Conservation (phyloP, 2,797 vertebrate species). For the Cyclopterus lumpus region DNA sequence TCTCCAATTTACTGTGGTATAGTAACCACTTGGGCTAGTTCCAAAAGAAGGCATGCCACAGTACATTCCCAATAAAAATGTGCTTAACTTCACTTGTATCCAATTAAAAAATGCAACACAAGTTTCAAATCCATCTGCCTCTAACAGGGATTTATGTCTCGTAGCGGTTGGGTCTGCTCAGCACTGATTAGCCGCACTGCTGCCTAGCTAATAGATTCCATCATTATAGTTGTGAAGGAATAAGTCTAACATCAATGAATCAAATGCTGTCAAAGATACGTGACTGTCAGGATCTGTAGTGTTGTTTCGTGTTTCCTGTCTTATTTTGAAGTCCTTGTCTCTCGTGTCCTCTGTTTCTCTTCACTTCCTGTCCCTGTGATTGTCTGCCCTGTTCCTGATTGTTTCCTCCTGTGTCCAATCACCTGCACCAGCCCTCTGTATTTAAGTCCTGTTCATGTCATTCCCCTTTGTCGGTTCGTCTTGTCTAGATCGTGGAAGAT, state of each 20-base stretch:
- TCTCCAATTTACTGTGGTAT: constrained; percentile 59
- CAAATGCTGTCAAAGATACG: constrained; percentile 60
- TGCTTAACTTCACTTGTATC: constrained; percentile 60
- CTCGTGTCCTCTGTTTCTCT: too few relatives aligned
- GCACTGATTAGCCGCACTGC: constrained; percentile 58
- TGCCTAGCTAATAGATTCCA: constrained; percentile 70
- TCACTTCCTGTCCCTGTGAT: too few relatives aligned
- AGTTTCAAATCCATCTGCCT: constrained; percentile 60
- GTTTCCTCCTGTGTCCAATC: too few relatives aligned
- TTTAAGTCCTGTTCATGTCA: too few relatives aligned
- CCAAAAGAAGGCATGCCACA: constrained; percentile 66
- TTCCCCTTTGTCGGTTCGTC: too few relatives aligned
- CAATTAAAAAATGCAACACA: constrained; percentile 66
- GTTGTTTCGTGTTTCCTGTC: too few relatives aligned
- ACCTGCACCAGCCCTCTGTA: too few relatives aligned
- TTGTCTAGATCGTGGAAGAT: too few relatives aligned
- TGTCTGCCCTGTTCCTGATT: too few relatives aligned
- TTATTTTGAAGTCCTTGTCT: too few relatives aligned
- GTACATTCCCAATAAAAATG: constrained; percentile 63
- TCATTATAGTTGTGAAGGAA: constrained; percentile 58
- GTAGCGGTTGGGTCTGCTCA: constrained; percentile 38
- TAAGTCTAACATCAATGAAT: constrained; percentile 72
- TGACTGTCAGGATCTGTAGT: too few relatives aligned
- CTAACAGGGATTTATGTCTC: constrained; percentile 63
- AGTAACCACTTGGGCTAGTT: constrained; percentile 66